phyloP scores from a whole-genome alignment of 2,113 vertebrate species.

The Empidonax traillii region DNA sequence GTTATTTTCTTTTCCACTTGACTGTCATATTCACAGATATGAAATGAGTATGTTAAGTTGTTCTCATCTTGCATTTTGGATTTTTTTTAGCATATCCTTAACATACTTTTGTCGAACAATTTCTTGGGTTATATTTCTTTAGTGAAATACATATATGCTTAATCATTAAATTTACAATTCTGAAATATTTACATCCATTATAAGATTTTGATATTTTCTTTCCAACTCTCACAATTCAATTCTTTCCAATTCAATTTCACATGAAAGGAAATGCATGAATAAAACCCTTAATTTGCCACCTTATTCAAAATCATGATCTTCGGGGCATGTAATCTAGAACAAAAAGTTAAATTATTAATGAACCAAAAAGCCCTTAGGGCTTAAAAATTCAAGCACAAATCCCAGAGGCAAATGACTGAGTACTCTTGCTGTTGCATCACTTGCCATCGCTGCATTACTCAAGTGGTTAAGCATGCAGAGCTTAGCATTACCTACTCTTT shows the following conservation, averaged over 20 bases:
- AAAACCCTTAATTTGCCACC: neutral
- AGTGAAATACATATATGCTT: neutral
- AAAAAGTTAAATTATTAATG: neutral
- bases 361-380: neutral
- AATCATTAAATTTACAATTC: neutral
- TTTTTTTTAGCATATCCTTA: neutral
- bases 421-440: neutral
- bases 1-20: neutral
- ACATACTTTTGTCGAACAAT: neutral
- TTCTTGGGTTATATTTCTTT: neutral
- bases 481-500: neutral
- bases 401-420: neutral
- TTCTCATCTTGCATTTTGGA: neutral
- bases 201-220: neutral
- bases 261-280: neutral
- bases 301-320: conserved; percentile 23
- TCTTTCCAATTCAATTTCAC: neutral
- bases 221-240: neutral
- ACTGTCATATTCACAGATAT: neutral
- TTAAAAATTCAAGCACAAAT: conserved; percentile 2
- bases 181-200: neutral
- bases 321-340: neutral
- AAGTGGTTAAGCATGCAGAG: neutral
- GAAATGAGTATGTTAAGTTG: neutral
- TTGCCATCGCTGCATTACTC: neutral